Percentiles rank a stretch among this genome's conserved stretches.
phyloP scores from a whole-genome alignment of 2,113 vertebrate species.

The Polyodon spathula region DNA sequence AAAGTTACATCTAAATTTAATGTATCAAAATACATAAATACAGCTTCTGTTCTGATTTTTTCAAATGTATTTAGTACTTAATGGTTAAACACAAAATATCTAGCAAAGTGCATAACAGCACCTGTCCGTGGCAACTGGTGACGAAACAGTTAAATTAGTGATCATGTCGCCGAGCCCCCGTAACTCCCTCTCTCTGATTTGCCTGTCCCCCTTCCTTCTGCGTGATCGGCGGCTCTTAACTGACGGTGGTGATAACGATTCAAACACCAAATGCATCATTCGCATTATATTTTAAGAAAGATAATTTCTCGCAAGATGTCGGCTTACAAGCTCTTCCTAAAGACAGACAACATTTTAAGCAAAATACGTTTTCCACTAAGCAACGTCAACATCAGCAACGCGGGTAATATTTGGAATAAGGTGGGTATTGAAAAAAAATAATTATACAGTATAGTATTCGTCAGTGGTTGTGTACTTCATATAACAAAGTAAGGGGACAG shows the following conservation, averaged over 20 bases:
- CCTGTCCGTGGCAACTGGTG: not conserved
- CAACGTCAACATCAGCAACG: constrained; percentile 29
- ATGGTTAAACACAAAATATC: too few relatives aligned
- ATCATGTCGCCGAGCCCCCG: constrained; percentile 31
- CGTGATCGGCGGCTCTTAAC: not conserved
- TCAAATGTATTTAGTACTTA: too few relatives aligned
- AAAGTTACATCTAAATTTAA: too few relatives aligned
- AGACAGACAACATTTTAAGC: constrained; percentile 37
- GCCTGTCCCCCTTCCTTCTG: constrained; percentile 16
- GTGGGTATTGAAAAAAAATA: constrained; percentile 39
- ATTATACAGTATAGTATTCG: too few relatives aligned
- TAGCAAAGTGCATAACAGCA: too few relatives aligned
- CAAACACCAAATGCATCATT: not conserved
- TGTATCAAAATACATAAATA: too few relatives aligned
- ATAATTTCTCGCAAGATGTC: constrained; percentile 45
- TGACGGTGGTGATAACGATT: not conserved
- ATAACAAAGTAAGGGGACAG: too few relatives aligned
- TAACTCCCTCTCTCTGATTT: not conserved
- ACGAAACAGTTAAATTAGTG: constrained; percentile 37
- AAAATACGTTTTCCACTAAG: constrained; percentile 28
- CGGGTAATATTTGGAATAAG: constrained; percentile 37
- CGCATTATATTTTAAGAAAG: constrained; percentile 14
- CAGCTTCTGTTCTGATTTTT: too few relatives aligned
- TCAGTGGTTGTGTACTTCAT: too few relatives aligned
- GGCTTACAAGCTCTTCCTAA: constrained; percentile 41